Evolutionary conservation across 2,113 vertebrate genomes (phyloP), one percentile per base, ranked within the genome.

Genomic region (Gambusia holbrooki): DNA sequence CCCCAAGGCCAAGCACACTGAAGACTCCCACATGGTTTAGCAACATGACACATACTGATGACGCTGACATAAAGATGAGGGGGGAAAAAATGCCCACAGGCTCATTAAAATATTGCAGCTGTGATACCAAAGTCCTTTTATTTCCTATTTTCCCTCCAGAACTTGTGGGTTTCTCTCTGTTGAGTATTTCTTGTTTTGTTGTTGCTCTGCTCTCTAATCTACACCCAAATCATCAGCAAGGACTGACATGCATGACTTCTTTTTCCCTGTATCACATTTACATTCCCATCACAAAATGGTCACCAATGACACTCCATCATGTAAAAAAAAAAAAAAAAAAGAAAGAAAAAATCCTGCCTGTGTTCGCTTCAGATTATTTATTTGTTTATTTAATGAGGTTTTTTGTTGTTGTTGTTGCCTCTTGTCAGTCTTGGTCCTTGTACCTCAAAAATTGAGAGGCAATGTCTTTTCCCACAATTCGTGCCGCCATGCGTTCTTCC

Each of bases 101-200:
- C 25, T 58, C 25, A 25, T 58, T 58, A 13, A 10, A n/a, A 33
- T 11, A 4, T 37, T 66, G 22, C 35, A 66, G 29, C 33, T 66
- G 35, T 40, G 35, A 73, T 62, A 51, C 28, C 61, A n/a, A 76
- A 69, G 70, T 77, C 68, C 45, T n/a, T 84, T 83, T 84, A 78
- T 73, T 48, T 19, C 7, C 17, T 19, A 19, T 48, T 17, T 2
- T 2, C 4, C 13, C 40, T 14, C 40, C 62, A n/a, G 17, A 37
- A 35, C 4, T 2, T 6, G 8, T 17, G 6, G 6, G 28, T 2
- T 63, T 14, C 28, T 22, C 14, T 8, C 22, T 66, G 45, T 48
- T 0, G 25, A 48, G 9, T 8, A 58, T 9, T 25, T 58, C 22
- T 51, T 61, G 35, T 28, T 62, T 30, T 14, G 15, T 17, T 29